Base-by-base conservation (phyloP, 2,888 invertebrate genomes). In the Cecidostiba fungosa region DNA sequence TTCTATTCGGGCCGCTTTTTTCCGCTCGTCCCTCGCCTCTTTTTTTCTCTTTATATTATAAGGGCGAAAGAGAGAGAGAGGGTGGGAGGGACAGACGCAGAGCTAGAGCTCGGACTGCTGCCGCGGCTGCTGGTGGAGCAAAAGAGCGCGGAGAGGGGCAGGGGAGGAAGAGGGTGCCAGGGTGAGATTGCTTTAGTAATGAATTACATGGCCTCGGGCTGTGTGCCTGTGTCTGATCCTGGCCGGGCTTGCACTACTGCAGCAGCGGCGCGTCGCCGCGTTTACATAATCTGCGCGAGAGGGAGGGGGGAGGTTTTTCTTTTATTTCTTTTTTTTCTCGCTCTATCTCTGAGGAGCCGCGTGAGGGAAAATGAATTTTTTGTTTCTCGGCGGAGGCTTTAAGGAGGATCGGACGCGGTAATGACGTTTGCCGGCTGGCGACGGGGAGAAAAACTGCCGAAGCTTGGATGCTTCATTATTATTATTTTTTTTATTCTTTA, bases 201-300 rank as follows among this genome's bases (percentile, higher is more conserved):
- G 92, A 92, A 92, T 91, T 91, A 92, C 92, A 92, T 92, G 90
- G 92, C 92, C 91, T 89, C 90, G 90, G 92, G 92, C 91, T 91
- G 90, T 91, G 91, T 91, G 91, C 91, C 91, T 91, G 90, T 74
- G 91, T 92, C 91, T 91, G 91, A 90, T 90, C 90, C 90, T 89
- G 89, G 89, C 89, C 90, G 88, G 88, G 88, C 59, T 83, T 79
- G 72, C 76, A 82, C 77, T 74, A 78, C 74, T 85, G 77, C 77
- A 54, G 62, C 84, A 88, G 32, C 47, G 77, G 32, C 23, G 72
- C 80, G 23, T 29, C 79, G 80, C 73, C 85, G 66, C 39, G 80
- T 77, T 85, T 83, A 85, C 84, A 50, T 78, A 74, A 85, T 85
- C 85, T 32, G 54, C 81, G 26, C 73, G 47, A 36, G n/a, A 43